These are phyloP conservation scores for Semaprochilodus insignis DNA, from an alignment of 2,797 vertebrate genomes.

Conservation along the genomic window DNA sequence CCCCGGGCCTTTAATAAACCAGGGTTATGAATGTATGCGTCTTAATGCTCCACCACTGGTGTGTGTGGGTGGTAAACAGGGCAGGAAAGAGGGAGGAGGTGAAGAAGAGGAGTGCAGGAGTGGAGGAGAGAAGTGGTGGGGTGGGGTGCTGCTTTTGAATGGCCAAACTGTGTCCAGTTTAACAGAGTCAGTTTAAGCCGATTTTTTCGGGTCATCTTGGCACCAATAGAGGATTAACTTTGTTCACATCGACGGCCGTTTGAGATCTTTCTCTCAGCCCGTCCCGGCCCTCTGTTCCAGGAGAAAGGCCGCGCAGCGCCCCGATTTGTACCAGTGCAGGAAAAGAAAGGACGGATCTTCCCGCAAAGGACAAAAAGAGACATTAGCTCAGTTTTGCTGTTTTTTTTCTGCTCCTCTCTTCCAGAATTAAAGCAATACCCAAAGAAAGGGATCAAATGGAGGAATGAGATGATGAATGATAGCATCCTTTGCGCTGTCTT, in stretches of 20 bases:
- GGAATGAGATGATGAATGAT: constrained; percentile 73
- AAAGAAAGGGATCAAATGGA: constrained; percentile 78
- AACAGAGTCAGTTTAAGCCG: constrained; percentile 84
- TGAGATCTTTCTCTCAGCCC: constrained; percentile 80
- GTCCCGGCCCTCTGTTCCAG: constrained; percentile 75
- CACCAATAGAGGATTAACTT: constrained; percentile 86
- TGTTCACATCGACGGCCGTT: constrained; percentile 84
- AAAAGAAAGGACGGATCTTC: constrained; percentile 79
- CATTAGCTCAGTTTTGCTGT: constrained; percentile 85
- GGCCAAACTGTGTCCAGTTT: constrained; percentile 82
- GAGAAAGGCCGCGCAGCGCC: constrained; percentile 79
- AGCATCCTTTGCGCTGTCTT: constrained; percentile 34
- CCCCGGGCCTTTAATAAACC: constrained; percentile 75
- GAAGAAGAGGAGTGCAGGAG: constrained; percentile 53
- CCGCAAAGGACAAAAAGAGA: constrained; percentile 80
- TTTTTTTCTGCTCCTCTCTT: constrained; percentile 69
- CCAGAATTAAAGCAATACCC: constrained; percentile 68
- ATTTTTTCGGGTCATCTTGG: constrained; percentile 86
- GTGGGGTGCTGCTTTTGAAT: constrained; percentile 65
- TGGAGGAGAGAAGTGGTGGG: constrained; percentile 50
- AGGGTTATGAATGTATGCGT: constrained; percentile 85
- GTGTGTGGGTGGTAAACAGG: constrained; percentile 82
- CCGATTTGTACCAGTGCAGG: constrained; percentile 80
- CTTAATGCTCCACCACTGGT: constrained; percentile 78
- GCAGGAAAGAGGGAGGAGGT: constrained; percentile 69